Conservation (phyloP, 2,797 vertebrate species). For the Silurus aristotelis region DNA sequence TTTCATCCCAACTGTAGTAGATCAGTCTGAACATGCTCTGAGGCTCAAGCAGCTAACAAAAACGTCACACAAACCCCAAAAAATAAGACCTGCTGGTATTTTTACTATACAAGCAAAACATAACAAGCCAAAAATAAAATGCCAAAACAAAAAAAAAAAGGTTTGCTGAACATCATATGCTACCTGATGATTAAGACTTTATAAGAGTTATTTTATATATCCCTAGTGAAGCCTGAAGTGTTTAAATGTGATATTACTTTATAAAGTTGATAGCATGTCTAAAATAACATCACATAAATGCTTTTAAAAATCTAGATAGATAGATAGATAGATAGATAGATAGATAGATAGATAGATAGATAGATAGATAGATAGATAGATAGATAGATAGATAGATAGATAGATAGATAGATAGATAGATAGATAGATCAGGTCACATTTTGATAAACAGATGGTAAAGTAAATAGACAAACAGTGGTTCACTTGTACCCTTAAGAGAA, state of each 20-base stretch:
- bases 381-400: too few species aligned
- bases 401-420: too few species aligned
- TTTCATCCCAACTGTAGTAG: conserved; percentile 1
- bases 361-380: too few species aligned
- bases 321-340: too few species aligned
- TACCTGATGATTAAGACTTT: background rate
- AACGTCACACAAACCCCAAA: background rate
- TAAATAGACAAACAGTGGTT: too few species aligned
- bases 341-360: too few species aligned
- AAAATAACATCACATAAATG: background rate
- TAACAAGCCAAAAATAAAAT: background rate
- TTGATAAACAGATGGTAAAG: too few species aligned
- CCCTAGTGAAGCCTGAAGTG: too few species aligned
- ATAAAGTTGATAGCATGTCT: background rate
- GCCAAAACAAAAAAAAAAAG: background rate
- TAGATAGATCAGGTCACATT: too few species aligned
- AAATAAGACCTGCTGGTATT: too few species aligned
- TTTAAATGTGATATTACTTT: background rate
- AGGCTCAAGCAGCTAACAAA: background rate
- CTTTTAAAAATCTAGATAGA: background rate
- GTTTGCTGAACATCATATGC: background rate
- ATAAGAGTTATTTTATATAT: background rate
- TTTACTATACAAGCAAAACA: too few species aligned
- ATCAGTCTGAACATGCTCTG: background rate
- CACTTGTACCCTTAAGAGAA: too few species aligned